Percentiles rank a stretch among this genome's conserved stretches.
These are phyloP conservation scores for Drosophila mayaguana DNA, from an alignment of 2,888 invertebrate species.

Conservation along the genomic window DNA sequence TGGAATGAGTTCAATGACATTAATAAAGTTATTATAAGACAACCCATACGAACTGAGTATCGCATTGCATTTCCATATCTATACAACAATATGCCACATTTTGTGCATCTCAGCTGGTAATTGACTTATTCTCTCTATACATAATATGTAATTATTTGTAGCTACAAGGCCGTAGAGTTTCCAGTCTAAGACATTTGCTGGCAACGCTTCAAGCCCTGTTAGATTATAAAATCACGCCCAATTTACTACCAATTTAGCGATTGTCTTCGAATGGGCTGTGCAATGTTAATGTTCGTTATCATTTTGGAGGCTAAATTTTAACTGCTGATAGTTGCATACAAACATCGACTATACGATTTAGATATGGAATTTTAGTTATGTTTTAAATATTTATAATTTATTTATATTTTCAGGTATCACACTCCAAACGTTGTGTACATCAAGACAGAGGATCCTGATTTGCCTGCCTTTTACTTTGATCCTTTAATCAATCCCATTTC, in stretches of 20 bases:
- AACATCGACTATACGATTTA: neutral
- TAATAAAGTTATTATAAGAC: conserved; percentile 99
- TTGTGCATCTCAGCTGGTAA: conserved; percentile 99
- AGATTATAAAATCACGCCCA: conserved; percentile 76
- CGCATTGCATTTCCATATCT: conserved; percentile 99
- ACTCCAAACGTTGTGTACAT: conserved; percentile 99
- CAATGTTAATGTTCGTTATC: conserved; percentile 85
- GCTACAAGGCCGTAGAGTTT: conserved; percentile 58
- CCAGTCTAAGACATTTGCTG: conserved; percentile 25
- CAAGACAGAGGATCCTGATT: conserved; percentile 99
- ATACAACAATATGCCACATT: conserved; percentile 99
- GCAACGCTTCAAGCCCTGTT: conserved; percentile 63
- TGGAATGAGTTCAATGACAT: conserved; percentile 99
- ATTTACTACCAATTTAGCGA: conserved; percentile 87
- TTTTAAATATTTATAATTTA: neutral
- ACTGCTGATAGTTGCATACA: conserved; percentile 88
- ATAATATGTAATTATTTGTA: neutral
- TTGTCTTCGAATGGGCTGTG: conserved; percentile 86
- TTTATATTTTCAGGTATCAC: conserved; percentile 93
- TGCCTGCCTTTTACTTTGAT: conserved; percentile 99
- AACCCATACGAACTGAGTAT: conserved; percentile 99
- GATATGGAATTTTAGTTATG: neutral
- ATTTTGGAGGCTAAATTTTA: conserved; percentile 81
- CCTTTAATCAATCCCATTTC: conserved; percentile 99
- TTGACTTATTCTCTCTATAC: conserved; percentile 43